Conservation (phyloP, 1,140 invertebrate species). For the Platorchestia sp. region DNA sequence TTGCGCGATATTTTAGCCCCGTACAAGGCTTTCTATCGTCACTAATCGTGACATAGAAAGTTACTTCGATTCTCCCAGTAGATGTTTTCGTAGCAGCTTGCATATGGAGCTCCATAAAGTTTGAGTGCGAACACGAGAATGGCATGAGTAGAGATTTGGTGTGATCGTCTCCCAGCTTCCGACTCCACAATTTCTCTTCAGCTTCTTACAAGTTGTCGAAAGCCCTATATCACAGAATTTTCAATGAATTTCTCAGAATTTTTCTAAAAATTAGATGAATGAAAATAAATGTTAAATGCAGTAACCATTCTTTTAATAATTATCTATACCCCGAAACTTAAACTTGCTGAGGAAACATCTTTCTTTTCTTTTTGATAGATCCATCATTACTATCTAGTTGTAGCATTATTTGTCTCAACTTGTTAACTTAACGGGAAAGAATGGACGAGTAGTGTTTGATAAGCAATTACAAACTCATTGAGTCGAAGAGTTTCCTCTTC, state of each 20-base stretch:
- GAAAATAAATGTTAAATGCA: neutral
- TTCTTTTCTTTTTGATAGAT: no score
- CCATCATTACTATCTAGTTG: no score
- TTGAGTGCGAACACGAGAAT: conserved; percentile 11
- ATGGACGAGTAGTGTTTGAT: no score
- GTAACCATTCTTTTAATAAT: neutral
- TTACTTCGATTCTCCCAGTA: conserved; percentile 9
- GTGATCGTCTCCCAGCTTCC: neutral
- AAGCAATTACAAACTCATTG: no score
- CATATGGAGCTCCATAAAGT: conserved; percentile 21
- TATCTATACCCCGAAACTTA: neutral
- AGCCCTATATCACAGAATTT: neutral
- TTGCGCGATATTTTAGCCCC: conserved; percentile 37
- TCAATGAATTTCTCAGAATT: neutral
- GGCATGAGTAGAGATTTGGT: neutral
- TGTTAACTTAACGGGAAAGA: no score
- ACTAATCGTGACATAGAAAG: conserved; percentile 53
- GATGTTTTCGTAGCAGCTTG: conserved; percentile 34
- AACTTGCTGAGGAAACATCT: no score
- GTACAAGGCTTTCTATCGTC: conserved; percentile 43
- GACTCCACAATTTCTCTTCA: neutral
- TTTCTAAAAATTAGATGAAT: neutral
- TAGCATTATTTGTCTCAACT: no score
- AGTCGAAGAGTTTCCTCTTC: no score
- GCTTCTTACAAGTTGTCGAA: neutral